These are phyloP conservation scores for Hirtodrosophila confusa DNA, from an alignment of 2,888 invertebrate genomes.

Conservation along the genomic window DNA sequence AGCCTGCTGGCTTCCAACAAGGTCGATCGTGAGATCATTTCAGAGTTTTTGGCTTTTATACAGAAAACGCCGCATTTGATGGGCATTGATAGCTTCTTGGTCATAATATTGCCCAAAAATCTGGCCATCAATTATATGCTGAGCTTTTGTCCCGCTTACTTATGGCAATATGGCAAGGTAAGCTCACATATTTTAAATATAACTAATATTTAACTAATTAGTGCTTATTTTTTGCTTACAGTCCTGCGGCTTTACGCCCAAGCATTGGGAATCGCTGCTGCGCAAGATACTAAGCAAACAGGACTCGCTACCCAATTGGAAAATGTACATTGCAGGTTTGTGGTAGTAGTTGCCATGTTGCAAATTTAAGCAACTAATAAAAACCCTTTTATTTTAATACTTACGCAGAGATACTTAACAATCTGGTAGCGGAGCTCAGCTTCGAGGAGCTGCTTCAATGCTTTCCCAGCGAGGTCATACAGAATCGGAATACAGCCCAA, in stretches of 20 bases:
- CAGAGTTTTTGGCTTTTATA: constrained; percentile 87
- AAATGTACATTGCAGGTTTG: constrained; percentile 78
- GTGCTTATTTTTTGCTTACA: constrained; percentile 23
- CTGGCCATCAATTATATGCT: constrained; percentile 86
- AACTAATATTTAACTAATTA: not conserved
- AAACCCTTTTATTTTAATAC: not conserved
- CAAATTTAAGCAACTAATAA: not conserved
- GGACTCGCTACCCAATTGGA: constrained; percentile 81
- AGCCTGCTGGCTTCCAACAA: constrained; percentile 86
- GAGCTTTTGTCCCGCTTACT: constrained; percentile 87
- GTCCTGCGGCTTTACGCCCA: constrained; percentile 82
- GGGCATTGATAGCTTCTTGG: constrained; percentile 85
- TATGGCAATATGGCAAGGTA: constrained; percentile 88
- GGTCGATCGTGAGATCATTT: constrained; percentile 83
- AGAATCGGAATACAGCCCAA: constrained; percentile 75
- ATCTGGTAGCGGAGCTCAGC: constrained; percentile 80
- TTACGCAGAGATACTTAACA: constrained; percentile 79
- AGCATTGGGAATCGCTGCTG: constrained; percentile 83
- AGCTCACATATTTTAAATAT: constrained; percentile 14
- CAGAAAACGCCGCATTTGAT: constrained; percentile 85
- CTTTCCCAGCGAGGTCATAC: constrained; percentile 82
- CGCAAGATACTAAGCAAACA: constrained; percentile 82
- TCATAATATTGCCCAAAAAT: constrained; percentile 85
- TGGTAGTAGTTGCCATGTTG: not conserved
- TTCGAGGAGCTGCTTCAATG: constrained; percentile 83